A percentile compares a stretch with the other conserved stretches of the same genome.
These are phyloP conservation scores for Nansenia antarctica DNA, from an alignment of 2,113 vertebrate genomes.

Conservation along the genomic window DNA sequence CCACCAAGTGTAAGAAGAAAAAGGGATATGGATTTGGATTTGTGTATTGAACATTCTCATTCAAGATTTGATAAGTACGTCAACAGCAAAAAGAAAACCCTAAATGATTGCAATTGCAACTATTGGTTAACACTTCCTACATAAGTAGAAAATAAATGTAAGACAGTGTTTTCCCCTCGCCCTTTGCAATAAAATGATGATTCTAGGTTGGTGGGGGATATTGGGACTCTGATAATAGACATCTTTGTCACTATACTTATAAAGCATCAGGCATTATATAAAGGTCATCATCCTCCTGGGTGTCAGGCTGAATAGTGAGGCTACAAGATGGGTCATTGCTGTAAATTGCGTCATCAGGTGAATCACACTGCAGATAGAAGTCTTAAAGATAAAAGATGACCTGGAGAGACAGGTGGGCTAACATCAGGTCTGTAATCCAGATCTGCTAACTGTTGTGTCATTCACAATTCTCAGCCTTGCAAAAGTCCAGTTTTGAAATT, in stretches of 20 bases:
- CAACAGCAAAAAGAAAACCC: not conserved
- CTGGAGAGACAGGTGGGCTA: slow-evolving; percentile 27
- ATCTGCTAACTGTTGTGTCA: not conserved
- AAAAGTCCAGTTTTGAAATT: not conserved
- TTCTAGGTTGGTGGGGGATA: no score
- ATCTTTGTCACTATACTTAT: not conserved
- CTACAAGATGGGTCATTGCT: slow-evolving; percentile 59
- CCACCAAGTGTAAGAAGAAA: not conserved
- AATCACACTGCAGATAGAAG: slow-evolving; percentile 64
- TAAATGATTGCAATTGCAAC: not conserved
- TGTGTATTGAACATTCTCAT: no score
- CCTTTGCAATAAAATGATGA: not conserved
- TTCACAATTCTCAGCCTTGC: not conserved
- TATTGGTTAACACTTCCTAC: not conserved
- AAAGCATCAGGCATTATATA: slow-evolving; percentile 67
- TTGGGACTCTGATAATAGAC: not conserved
- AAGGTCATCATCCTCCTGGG: slow-evolving; percentile 54
- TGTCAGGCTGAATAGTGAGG: slow-evolving; percentile 17
- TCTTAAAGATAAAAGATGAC: slow-evolving; percentile 20
- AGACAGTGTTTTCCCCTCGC: not conserved
- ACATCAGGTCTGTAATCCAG: not conserved
- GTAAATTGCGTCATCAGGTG: slow-evolving; percentile 68
- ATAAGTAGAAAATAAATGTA: not conserved
- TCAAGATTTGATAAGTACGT: not conserved
- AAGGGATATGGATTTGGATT: no score